A percentile compares a stretch with the other conserved stretches of the same genome.
These are phyloP conservation scores for Centroberyx gerrardi DNA, from an alignment of 2,797 vertebrate species.

Conservation along the genomic window DNA sequence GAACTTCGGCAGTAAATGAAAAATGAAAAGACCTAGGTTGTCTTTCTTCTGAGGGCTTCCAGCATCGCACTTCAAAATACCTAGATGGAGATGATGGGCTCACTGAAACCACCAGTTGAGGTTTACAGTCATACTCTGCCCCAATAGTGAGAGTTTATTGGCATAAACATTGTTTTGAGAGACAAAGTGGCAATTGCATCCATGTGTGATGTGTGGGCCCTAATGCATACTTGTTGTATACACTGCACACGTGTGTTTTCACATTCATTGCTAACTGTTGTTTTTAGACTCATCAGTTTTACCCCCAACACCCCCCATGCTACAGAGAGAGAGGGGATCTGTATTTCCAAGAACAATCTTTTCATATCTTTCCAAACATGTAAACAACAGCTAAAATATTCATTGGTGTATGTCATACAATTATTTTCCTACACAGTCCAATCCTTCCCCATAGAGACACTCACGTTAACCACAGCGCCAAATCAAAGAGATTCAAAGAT, in stretches of 20 bases:
- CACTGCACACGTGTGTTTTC: background rate
- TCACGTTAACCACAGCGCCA: background rate
- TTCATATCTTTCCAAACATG: conserved; percentile 27
- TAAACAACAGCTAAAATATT: conserved; percentile 31
- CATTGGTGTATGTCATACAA: background rate
- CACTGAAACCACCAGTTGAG: conserved; percentile 39
- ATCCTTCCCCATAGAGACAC: background rate
- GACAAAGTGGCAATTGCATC: too few relatives aligned
- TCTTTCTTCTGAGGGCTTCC: conserved; percentile 43
- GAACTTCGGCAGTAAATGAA: background rate
- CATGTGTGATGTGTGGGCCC: background rate
- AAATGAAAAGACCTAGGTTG: conserved; percentile 22
- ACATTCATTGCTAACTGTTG: background rate
- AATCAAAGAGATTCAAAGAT: background rate
- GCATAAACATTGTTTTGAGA: background rate
- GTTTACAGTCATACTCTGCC: conserved; percentile 14
- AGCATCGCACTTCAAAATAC: conserved; percentile 29
- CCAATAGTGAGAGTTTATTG: background rate
- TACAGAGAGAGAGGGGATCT: background rate
- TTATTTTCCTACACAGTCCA: conserved; percentile 22
- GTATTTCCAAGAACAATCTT: conserved; percentile 1
- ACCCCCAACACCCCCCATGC: background rate
- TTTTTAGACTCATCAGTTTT: conserved; percentile 1
- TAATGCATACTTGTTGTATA: background rate
- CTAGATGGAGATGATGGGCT: background rate